Conservation (phyloP, 2,113 vertebrate species). For the Rhombomys opimus region DNA sequence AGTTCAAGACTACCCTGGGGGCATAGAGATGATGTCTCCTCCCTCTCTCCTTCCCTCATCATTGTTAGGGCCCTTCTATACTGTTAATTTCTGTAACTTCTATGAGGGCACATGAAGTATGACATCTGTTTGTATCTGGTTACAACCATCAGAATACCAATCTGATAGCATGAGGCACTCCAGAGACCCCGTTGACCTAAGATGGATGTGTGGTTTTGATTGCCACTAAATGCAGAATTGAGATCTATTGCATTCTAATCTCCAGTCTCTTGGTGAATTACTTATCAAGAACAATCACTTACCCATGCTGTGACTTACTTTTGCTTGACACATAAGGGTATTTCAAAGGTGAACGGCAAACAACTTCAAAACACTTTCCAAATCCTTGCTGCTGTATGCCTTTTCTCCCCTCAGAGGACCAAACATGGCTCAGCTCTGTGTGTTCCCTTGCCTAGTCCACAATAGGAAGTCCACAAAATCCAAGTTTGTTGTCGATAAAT, state of each 20-base stretch:
- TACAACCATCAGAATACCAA: not conserved
- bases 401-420: not conserved
- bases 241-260: not conserved
- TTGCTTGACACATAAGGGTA: conserved; percentile 1
- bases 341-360: conserved; percentile 33
- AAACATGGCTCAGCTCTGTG: not conserved
- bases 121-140: not conserved
- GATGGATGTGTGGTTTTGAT: not conserved
- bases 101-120: not conserved
- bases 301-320: not conserved
- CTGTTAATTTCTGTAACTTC: not conserved
- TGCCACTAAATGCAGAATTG: not conserved
- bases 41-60: not conserved
- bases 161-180: not conserved
- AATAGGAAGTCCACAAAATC: not conserved
- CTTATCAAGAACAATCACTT: not conserved
- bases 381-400: not conserved
- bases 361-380: not conserved
- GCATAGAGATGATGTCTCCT: not conserved
- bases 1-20: not conserved
- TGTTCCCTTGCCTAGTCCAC: not conserved
- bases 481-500: not conserved
- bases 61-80: not conserved
- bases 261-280: not conserved
- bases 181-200: not conserved